These are phyloP conservation scores for Trichoplusia ni DNA, from an alignment of 1,140 invertebrate genomes.

Conservation along the genomic window DNA sequence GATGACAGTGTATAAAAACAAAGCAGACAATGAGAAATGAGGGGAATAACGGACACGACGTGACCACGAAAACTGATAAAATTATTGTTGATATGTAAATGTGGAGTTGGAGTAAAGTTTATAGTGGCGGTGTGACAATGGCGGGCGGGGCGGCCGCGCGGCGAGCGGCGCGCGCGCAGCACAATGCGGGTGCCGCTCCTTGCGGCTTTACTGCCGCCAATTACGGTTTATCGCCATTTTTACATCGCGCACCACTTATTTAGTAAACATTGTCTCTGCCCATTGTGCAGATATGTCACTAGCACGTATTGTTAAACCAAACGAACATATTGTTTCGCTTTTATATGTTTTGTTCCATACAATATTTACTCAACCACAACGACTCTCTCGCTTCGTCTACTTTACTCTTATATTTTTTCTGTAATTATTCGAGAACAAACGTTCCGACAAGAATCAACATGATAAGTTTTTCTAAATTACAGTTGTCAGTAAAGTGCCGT, in stretches of 20 bases:
- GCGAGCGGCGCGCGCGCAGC: conserved; percentile 33
- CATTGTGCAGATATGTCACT: background rate
- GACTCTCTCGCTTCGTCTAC: background rate
- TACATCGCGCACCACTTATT: conserved; percentile 32
- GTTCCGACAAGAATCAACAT: conserved; percentile 33
- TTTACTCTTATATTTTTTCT: background rate
- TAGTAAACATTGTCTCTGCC: conserved; percentile 49
- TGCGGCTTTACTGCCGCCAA: conserved; percentile 45
- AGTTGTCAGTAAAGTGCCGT: conserved; percentile 42
- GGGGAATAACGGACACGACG: conserved; percentile 20
- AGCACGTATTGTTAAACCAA: background rate
- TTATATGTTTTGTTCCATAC: too few relatives aligned
- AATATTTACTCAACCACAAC: too few relatives aligned
- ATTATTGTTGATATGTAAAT: conserved; percentile 56
- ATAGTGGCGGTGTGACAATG: conserved; percentile 45
- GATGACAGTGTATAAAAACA: background rate
- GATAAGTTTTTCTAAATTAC: conserved; percentile 48
- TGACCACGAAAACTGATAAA: conserved; percentile 51
- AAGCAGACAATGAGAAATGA: background rate
- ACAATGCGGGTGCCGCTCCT: conserved; percentile 53
- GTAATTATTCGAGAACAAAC: background rate
- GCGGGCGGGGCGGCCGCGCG: conserved; percentile 36
- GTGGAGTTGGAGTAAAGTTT: conserved; percentile 51
- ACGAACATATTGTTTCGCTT: background rate
- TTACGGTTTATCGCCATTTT: conserved; percentile 47